phyloP scores from a whole-genome alignment of 2,113 vertebrate species.

The Passer montanus region DNA sequence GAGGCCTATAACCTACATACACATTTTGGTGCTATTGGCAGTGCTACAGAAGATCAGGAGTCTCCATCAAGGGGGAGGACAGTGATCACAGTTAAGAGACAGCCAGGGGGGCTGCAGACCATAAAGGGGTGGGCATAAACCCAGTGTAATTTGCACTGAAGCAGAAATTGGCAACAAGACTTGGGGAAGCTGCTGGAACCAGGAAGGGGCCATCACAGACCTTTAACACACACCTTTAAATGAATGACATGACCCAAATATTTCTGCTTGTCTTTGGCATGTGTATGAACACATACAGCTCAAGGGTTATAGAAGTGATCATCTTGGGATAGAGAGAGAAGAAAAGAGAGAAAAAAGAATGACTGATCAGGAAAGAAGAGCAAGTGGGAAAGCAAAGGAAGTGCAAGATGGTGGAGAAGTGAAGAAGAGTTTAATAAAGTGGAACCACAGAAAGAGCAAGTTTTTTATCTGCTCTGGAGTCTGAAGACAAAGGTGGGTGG shows the following conservation, averaged over 20 bases:
- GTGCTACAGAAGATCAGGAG: not conserved
- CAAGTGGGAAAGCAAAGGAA: not conserved
- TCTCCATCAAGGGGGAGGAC: not conserved
- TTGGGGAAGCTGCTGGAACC: not conserved
- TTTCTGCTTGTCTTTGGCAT: not conserved
- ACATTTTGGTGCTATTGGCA: not conserved
- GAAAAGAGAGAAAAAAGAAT: not conserved
- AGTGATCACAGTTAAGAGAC: not conserved
- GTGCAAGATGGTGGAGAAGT: not conserved
- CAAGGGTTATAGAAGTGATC: not conserved
- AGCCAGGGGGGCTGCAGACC: not conserved
- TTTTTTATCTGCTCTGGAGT: not conserved
- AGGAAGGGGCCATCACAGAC: not conserved
- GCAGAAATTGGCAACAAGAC: not conserved
- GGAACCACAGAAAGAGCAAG: not conserved
- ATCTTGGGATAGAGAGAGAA: not conserved
- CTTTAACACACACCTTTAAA: not conserved
- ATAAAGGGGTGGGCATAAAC: not conserved
- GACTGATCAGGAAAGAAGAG: not conserved
- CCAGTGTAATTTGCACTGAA: not conserved
- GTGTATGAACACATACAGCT: not conserved
- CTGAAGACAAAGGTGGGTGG: constrained; percentile 12
- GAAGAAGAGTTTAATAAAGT: not conserved
- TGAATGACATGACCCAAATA: not conserved
- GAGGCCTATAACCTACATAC: not conserved